A percentile compares a stretch with the other conserved stretches of the same genome.
Evolutionary conservation across 1,140 invertebrate species (phyloP).

Genomic region (Colletes gigas): DNA sequence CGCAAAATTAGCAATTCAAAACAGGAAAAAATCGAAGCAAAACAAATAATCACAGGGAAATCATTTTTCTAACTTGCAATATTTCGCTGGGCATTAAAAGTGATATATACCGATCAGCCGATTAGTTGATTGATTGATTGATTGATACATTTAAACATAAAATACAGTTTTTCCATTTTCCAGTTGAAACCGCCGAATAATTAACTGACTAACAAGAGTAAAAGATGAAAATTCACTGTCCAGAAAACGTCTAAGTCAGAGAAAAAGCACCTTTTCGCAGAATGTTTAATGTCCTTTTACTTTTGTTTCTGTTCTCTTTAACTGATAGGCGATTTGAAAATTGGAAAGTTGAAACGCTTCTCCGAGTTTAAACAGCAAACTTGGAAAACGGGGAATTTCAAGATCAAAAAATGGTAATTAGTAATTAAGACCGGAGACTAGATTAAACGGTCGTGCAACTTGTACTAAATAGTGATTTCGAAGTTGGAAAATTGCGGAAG

Average conservation of each 20-base stretch:
- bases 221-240: constrained; percentile 21
- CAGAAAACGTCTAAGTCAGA: constrained; percentile 14
- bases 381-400: not conserved
- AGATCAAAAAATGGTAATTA: not conserved
- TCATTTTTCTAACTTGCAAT: constrained; percentile 73
- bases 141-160: constrained; percentile 43
- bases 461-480: too few species aligned
- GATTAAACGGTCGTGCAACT: too few species aligned
- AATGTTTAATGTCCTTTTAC: not conserved
- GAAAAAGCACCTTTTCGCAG: constrained; percentile 41
- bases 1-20: constrained; percentile 58
- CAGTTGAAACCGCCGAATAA: constrained; percentile 36
- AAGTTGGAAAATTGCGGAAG: too few species aligned
- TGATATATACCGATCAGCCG: constrained; percentile 46
- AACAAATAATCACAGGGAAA: constrained; percentile 57
- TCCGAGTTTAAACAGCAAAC: constrained; percentile 2
- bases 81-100: constrained; percentile 80
- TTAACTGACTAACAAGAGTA: constrained; percentile 22
- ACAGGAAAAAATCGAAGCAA: constrained; percentile 64
- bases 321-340: constrained; percentile 47
- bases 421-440: not conserved
- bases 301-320: not conserved
- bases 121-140: constrained; percentile 51
- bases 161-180: constrained; percentile 44
- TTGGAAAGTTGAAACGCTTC: constrained; percentile 46